Base-by-base conservation (phyloP, 2,113 vertebrate species). In the Apistogramma diplotaenia region DNA sequence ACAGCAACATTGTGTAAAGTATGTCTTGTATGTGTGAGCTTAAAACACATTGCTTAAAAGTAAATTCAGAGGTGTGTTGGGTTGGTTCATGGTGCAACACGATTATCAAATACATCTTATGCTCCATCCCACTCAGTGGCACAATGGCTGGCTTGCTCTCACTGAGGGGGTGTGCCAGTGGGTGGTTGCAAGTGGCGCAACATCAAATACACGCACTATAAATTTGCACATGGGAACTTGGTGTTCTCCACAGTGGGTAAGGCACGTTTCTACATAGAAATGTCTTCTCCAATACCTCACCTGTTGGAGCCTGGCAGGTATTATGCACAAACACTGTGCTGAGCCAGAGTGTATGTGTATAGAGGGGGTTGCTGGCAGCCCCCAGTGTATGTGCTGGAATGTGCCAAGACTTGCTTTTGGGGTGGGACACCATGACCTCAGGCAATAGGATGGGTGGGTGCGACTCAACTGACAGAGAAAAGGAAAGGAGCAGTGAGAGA, bases 391-490 rank as follows among this genome's bases (percentile, higher is more conserved):
- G 92, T 92, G 85, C 87, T 81, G 92, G 94, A 94, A 95, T 95
- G 92, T 92, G 96, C 93, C 93, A 93, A 83, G 95, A 91, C 93
- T 91, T 93, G 95, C 93, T 94, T 95, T 94, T 93, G 93, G 95
- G 95, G 94, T 96, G 95, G 95, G 95, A 96, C 95, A 94, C 86
- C 83, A 95, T 95, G 95, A 95, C 94, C 94, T 95, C 90, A 95
- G 94, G 95, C 95, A 90, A 78, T 91, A 90, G 92, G 91, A 94
- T 93, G 94, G 93, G 93, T 95, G 95, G 94, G 93, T 95, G 93
- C 89, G 85, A 93, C 93, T 91, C 76, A 18, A 67, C 62, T 67
- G 40, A 40, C 85, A 90, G 59, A 84, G 85, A 85, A 87, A 89
- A 88, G 87, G 70, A 92, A 89, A 90, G 87, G 72, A 88, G 87